A percentile compares a stretch with the other conserved stretches of the same genome.
Evolutionary conservation across 2,888 invertebrate genomes (phyloP).

Genomic region (Chrysomela aeneicollis): DNA sequence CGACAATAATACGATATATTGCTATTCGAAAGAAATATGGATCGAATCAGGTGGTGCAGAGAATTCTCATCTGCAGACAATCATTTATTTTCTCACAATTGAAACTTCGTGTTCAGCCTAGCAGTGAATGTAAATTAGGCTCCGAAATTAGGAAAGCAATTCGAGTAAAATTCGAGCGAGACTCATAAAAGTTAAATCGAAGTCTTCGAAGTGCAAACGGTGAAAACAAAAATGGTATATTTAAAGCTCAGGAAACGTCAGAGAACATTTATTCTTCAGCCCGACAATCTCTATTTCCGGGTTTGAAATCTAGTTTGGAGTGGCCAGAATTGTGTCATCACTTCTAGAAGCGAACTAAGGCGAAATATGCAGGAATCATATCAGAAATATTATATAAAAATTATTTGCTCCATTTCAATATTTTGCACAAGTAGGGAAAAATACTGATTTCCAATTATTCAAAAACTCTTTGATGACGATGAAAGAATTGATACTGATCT

Average conservation of each 20-base stretch:
- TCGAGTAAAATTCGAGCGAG: conserved; percentile 7
- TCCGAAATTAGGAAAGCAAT: conserved; percentile 1
- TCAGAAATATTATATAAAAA: too few relatives aligned
- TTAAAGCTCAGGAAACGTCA: background rate
- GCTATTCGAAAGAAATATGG: background rate
- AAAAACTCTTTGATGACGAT: too few relatives aligned
- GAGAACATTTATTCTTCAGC: conserved; percentile 2
- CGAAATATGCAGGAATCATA: too few relatives aligned
- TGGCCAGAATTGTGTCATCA: too few relatives aligned
- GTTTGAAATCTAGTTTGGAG: too few relatives aligned
- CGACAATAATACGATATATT: background rate
- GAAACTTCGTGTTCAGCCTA: conserved; percentile 7
- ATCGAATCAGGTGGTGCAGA: conserved; percentile 1
- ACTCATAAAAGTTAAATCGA: conserved; percentile 5
- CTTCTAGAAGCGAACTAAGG: too few relatives aligned
- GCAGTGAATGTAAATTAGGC: conserved; percentile 7
- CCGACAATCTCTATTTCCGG: too few relatives aligned
- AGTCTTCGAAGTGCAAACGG: background rate
- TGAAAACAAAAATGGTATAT: conserved; percentile 5
- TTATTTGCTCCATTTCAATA: too few relatives aligned
- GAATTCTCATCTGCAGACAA: background rate
- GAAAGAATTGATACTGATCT: too few relatives aligned
- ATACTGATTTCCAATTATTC: too few relatives aligned
- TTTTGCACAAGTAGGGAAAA: too few relatives aligned
- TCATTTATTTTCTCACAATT: conserved; percentile 7